A percentile compares a stretch with the other conserved stretches of the same genome.
phyloP scores from a whole-genome alignment of 2,797 vertebrate genomes.

The Danio aesculapii region DNA sequence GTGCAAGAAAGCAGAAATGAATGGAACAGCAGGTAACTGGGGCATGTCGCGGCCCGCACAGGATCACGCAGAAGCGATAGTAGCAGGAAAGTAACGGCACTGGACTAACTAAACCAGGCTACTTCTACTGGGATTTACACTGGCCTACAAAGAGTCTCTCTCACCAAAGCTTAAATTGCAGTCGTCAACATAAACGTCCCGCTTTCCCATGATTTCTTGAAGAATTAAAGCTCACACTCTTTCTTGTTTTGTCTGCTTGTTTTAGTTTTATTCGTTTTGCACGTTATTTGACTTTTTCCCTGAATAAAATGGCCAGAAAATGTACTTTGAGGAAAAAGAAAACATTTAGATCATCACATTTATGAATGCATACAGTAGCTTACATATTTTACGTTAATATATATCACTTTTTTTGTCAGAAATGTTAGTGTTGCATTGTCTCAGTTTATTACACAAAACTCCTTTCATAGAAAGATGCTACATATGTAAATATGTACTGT shows the following conservation, averaged over 20 bases:
- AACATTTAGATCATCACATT: not conserved
- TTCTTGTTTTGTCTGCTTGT: not conserved
- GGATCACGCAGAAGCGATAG: not conserved
- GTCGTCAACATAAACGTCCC: not conserved
- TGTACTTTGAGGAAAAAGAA: not conserved
- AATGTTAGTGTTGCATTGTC: too few relatives aligned
- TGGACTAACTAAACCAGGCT: slow-evolving; percentile 56
- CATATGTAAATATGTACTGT: not conserved
- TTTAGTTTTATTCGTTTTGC: slow-evolving; percentile 1
- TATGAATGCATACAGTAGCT: too few relatives aligned
- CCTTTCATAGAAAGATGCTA: not conserved
- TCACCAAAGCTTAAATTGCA: not conserved
- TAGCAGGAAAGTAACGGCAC: slow-evolving; percentile 9
- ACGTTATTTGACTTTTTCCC: not conserved
- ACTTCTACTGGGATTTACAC: slow-evolving; percentile 51
- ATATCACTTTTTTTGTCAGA: not conserved
- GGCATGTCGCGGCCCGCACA: not conserved
- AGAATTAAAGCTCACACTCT: not conserved
- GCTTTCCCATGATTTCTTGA: not conserved
- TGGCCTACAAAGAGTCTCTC: slow-evolving; percentile 33
- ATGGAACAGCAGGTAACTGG: slow-evolving; percentile 27
- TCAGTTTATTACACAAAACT: not conserved
- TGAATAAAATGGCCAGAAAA: not conserved
- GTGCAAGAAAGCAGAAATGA: not conserved
- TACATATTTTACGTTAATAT: too few relatives aligned